Evolutionary conservation across 2,113 vertebrate species (phyloP), one percentile per base, ranked within the genome.

Genomic region (Melanocharis versteri): DNA sequence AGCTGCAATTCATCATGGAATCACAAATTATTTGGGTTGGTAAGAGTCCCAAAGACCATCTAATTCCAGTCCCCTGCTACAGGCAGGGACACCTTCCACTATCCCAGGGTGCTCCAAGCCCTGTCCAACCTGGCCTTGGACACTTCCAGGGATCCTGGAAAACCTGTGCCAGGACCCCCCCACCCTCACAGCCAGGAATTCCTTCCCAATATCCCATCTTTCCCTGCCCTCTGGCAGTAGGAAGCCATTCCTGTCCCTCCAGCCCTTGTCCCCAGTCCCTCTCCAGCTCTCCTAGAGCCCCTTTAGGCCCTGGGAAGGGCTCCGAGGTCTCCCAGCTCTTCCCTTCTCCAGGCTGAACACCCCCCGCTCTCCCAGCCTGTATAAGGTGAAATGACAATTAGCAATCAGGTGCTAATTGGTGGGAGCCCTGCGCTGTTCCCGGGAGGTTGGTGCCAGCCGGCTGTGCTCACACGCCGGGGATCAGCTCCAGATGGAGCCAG

Each of bases 401-500:
- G 62, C 20, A 50, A 5, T 15, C 2, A 0, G 35, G 22, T 4
- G 48, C 7, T 83, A 44, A 69, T 7, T n/a, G 30, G 3, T 2
- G 54, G 44, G 28, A 62, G 28, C 22, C 20, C 19, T 1, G 56
- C 26, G 20, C 48, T 13, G 61, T 13, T 30, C 11, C 14, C 23
- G 0, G 5, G 45, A 44, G 50, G 23, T 1, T 2, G 40, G n/a
- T 22, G 60, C 11, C 23, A 3, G 35, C 70, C 47, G 3, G 1
- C 12, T 3, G 39, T 1, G 17, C 2, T 94, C 69, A 1, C 33
- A 19, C 27, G 33, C 80, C 28, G 0, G 33, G 3, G 19, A 22
- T 64, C 19, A 58, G 78, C 94, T 96, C 50, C 93, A 96, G 96
- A n/a, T 90, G 94, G 94, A 97, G 96, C 94, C 94, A 96, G 35